Evolutionary conservation across 2,113 vertebrate genomes (phyloP), one percentile per base, ranked within the genome.

Genomic region (Esox niger): DNA sequence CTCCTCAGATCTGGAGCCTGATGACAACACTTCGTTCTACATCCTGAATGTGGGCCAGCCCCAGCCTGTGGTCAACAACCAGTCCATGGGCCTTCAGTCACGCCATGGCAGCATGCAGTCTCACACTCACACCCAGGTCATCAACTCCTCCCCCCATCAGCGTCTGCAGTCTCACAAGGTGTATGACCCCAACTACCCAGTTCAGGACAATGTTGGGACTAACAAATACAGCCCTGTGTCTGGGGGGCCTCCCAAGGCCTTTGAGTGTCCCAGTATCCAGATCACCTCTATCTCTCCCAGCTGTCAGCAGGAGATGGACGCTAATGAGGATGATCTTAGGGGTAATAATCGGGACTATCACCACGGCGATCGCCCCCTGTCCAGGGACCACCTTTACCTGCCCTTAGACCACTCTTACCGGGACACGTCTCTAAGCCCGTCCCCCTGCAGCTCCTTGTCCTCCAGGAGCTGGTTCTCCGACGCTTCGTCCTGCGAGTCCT

Each of bases 281-380:
- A 99, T 99, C 82, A 99, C 97, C 70, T 98, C 97, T 2, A 99
- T 99, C 84, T 99, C 97, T 54, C 97, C 97, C 21, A 98, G 95
- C 80, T 99, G 96, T 92, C 96, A 96, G 81, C 97, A 97, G 87
- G 96, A 95, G 75, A 92, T 97, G 91, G 96, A 95, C 85, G 83
- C 88, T 77, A 94, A 23, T 60, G 94, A 95, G 81, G 90, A 93
- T 4, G 68, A 92, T 94, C 62, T 82, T 95, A 70, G 91, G 93
- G 69, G 87, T 91, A 73, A 96, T 74, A 95, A 97, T 78, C 90
- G 93, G 78, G 96, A 98, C 55, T 98, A 94, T 74, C 88, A 92
- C 77, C 85, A 79, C 2, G 63, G 82, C 0, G 95, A 98, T 82
- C 94, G 94, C 72, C 94, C 95, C 70, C 71, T 90, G 64, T 98